Evolutionary conservation across 2,113 vertebrate genomes (phyloP).

Genomic region (Scytalopus superciliaris): DNA sequence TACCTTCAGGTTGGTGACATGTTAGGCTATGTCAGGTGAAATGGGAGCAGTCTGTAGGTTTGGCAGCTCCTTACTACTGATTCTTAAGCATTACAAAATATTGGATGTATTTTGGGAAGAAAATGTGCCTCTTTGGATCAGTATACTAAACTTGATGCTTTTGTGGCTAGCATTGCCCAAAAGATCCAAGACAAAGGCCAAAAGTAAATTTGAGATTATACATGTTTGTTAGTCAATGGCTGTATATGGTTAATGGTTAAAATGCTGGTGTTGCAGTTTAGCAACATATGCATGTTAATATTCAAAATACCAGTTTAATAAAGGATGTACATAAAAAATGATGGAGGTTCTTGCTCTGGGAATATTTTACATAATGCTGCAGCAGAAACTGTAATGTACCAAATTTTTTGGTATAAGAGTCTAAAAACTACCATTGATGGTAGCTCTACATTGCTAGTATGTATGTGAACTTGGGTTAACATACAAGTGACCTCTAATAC

Average conservation of each 20-base stretch:
- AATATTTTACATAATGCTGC: background rate
- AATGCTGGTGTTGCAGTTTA: background rate
- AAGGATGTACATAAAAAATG: background rate
- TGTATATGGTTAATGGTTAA: background rate
- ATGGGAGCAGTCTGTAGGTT: background rate
- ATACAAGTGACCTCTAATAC: background rate
- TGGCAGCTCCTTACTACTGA: background rate
- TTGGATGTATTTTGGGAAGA: background rate
- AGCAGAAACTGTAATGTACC: background rate
- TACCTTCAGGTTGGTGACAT: slow-evolving; percentile 86
- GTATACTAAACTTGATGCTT: background rate
- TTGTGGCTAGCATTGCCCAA: background rate
- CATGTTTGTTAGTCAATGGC: background rate
- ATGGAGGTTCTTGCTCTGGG: background rate
- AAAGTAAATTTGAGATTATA: background rate
- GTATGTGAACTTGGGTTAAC: background rate
- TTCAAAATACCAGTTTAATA: background rate
- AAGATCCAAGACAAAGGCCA: background rate
- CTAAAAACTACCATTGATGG: background rate
- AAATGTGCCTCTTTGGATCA: background rate
- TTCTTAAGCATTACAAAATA: accelerated
- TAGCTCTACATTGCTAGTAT: background rate
- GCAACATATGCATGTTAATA: background rate
- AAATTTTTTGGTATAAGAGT: background rate
- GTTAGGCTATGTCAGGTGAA: background rate